Base-by-base conservation (phyloP, 2,797 vertebrate genomes). In the Hozukius guyotensis region DNA sequence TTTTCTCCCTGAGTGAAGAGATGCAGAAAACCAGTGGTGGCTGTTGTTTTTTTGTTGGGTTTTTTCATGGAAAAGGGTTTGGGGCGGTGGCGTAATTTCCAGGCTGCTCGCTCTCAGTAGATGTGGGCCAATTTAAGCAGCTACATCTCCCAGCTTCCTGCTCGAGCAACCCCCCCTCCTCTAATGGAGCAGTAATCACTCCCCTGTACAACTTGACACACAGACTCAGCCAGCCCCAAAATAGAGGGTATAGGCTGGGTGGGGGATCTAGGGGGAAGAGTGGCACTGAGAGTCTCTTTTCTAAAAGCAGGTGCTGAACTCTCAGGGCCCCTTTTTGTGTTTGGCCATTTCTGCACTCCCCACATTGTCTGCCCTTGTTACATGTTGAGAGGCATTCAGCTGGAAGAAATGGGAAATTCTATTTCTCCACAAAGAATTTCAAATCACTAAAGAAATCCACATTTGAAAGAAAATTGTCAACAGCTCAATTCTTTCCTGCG, bases 271-370 rank as follows among this genome's bases (percentile, higher is more conserved):
- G 88, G 80, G 91, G 88, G 89, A 90, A 93, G 93, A 94, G 93
- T 93, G 92, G 93, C 91, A 92, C 91, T 92, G 93, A 93, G 88
- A 93, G 89, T 91, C 88, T 93, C 88, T 94, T 93, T 93, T 94
- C 92, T 94, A 95, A 95, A 95, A 95, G 94, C 95, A 95, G 93
- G 92, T 94, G 93, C 90, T 94, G 93, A 94, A 95, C 93, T 95
- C 94, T 92, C 94, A 93, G 90, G 89, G 92, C 93, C 92, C 86
- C 91, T 93, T 94, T 94, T 94, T 95, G 93, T 95, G 90, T 95
- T 94, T 93, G 92, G 89, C 91, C 94, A 93, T 95, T 93, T 95
- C 89, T 94, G 91, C 90, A 93, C 93, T 95, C 93, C 90, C 90
- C 88, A 91, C 92, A 94, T 94, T 93, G 89, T 94, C 92, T 93